Evolutionary conservation across 2,797 vertebrate genomes (phyloP).

Genomic region (Remorina albescens): DNA sequence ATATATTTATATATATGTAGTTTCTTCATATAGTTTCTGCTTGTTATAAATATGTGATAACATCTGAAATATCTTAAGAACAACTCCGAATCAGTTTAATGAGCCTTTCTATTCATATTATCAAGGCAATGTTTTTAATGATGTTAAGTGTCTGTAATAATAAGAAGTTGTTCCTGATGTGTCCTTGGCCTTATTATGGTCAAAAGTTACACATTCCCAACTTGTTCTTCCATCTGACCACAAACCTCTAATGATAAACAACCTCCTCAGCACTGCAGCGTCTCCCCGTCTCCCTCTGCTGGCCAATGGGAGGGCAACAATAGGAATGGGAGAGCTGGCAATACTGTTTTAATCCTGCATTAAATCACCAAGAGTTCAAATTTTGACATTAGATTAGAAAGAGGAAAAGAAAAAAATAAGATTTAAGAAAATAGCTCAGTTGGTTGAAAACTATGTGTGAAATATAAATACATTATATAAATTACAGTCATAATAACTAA

Average conservation of each 20-base stretch:
- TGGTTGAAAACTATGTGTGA: fast-evolving
- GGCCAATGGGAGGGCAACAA: not conserved
- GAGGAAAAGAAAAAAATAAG: not conserved
- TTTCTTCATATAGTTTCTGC: not conserved
- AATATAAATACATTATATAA: not conserved
- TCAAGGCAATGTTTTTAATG: not conserved
- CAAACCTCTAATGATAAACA: slow-evolving; percentile 35
- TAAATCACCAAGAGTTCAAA: not conserved
- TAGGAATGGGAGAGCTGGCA: fast-evolving
- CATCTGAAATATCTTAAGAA: not conserved
- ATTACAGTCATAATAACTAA: not conserved
- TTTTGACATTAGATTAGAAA: not conserved
- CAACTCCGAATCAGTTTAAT: no score
- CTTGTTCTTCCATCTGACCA: slow-evolving; percentile 5
- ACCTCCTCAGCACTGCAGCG: slow-evolving; percentile 12
- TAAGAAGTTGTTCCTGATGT: slow-evolving; percentile 1
- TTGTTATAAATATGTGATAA: not conserved
- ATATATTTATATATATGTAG: no score
- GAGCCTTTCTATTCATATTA: not conserved
- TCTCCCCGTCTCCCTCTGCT: slow-evolving; percentile 43
- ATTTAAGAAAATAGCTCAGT: fast-evolving
- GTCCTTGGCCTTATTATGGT: not conserved
- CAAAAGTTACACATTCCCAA: not conserved
- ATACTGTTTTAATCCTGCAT: not conserved
- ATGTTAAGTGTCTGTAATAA: not conserved